Evolutionary conservation across 64 coral and sea anemone genomes (phyloP).

Genomic region (Hydrozoanthus tunicans): DNA sequence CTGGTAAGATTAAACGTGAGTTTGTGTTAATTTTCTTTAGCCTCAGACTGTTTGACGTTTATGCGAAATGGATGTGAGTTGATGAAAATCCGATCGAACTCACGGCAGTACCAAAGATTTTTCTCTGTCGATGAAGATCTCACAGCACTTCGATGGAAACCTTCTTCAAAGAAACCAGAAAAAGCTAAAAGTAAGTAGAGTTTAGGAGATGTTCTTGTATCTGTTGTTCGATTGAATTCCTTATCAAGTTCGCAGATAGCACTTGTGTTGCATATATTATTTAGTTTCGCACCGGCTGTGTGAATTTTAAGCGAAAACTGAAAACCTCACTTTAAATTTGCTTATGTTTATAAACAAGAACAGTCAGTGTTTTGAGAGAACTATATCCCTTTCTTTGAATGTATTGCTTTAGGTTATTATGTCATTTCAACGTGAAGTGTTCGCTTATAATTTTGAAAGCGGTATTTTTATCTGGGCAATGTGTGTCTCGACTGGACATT

Average conservation of each 20-base stretch:
- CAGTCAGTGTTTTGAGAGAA: neutral
- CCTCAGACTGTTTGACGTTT: slow-evolving; percentile 89
- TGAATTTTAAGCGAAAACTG: slow-evolving; percentile 10
- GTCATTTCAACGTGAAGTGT: neutral
- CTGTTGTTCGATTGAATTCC: slow-evolving; percentile 22
- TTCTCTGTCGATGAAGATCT: slow-evolving; percentile 91
- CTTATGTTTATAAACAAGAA: slow-evolving; percentile 43
- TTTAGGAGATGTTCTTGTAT: neutral
- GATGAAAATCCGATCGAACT: slow-evolving; percentile 98
- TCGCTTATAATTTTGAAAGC: slow-evolving; percentile 19
- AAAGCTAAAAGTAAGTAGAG: slow-evolving; percentile 91
- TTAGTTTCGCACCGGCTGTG: slow-evolving; percentile 1
- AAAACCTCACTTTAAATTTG: slow-evolving; percentile 29
- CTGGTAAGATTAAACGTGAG: slow-evolving; percentile 33
- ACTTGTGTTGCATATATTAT: neutral
- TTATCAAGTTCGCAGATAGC: neutral
- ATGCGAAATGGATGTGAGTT: slow-evolving; percentile 98
- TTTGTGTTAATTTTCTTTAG: slow-evolving; percentile 68
- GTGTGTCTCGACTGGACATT: neutral
- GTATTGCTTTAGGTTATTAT: slow-evolving; percentile 4
- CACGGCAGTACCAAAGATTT: slow-evolving; percentile 90
- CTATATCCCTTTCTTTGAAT: neutral
- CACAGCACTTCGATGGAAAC: slow-evolving; percentile 81
- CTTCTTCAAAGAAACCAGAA: slow-evolving; percentile 95
- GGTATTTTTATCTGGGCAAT: neutral